Conservation (phyloP, 2,888 invertebrate species). For the Lasioglossum lativentre region DNA sequence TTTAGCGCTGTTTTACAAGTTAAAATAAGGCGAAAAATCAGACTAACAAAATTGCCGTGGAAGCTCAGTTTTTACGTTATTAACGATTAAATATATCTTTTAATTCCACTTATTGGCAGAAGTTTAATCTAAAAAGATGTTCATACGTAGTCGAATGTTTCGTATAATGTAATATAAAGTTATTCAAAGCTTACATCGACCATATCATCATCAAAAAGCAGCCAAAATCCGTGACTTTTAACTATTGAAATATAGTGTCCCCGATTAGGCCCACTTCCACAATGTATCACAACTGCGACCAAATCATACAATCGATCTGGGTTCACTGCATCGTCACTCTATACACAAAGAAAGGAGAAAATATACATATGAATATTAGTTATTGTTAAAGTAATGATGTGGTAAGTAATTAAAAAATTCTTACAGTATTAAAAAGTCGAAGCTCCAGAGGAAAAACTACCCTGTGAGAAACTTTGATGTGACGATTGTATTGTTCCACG, state of each 20-base stretch:
- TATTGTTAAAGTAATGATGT: neutral
- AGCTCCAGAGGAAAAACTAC: slow-evolving; percentile 99
- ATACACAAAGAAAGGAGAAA: slow-evolving; percentile 57
- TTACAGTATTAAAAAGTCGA: slow-evolving; percentile 98
- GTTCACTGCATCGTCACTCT: slow-evolving; percentile 99
- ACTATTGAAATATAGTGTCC: slow-evolving; percentile 99
- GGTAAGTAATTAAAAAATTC: slow-evolving; percentile 76
- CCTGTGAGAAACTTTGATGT: slow-evolving; percentile 99
- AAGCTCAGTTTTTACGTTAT: neutral
- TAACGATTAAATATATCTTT: neutral
- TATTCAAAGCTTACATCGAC: slow-evolving; percentile 93
- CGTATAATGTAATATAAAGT: neutral
- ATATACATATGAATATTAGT: neutral
- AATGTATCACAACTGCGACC: slow-evolving; percentile 99
- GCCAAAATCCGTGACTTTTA: slow-evolving; percentile 99
- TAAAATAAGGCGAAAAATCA: neutral
- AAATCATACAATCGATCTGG: slow-evolving; percentile 99
- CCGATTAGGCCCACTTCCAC: slow-evolving; percentile 99
- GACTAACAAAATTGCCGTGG: neutral
- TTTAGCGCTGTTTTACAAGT: neutral
- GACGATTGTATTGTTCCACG: slow-evolving; percentile 99
- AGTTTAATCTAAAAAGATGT: neutral
- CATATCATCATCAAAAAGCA: slow-evolving; percentile 99
- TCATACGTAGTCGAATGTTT: neutral
- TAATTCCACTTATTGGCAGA: neutral